Evolutionary conservation across 2,113 vertebrate species (phyloP).

Genomic region (Thermophis baileyi): DNA sequence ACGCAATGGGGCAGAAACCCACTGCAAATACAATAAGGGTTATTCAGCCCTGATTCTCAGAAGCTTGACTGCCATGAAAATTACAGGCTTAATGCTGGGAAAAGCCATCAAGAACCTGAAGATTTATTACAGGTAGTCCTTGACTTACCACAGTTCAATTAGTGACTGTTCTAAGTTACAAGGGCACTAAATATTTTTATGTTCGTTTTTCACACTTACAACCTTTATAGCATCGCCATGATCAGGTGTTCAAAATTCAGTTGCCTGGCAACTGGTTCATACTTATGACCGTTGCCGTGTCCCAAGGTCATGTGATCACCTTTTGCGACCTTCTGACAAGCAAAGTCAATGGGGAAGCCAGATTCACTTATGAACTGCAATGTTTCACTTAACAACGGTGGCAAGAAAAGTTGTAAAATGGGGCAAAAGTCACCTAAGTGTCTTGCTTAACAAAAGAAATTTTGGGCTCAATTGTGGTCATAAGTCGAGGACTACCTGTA

Average conservation of each 20-base stretch:
- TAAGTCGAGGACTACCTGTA: neutral
- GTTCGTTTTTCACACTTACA: neutral
- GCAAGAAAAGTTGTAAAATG: neutral
- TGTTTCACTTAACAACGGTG: neutral
- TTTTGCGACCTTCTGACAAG: neutral
- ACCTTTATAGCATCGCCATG: neutral
- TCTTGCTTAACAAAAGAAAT: neutral
- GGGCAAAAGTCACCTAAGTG: neutral
- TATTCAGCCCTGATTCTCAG: neutral
- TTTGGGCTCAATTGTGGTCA: neutral
- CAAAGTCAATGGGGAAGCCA: neutral
- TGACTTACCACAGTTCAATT: neutral
- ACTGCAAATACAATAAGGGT: neutral
- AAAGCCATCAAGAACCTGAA: neutral
- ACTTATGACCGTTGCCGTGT: neutral
- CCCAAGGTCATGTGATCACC: neutral
- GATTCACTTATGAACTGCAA: neutral
- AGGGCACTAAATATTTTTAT: neutral
- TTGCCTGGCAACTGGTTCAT: too few relatives aligned
- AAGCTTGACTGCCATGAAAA: neutral
- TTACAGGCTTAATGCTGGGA: neutral
- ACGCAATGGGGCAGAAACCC: neutral
- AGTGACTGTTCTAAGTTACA: neutral
- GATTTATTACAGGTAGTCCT: neutral
- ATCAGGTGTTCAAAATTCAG: too few relatives aligned